Base-by-base conservation (phyloP, 1,140 invertebrate genomes). In the Cepaea nemoralis region DNA sequence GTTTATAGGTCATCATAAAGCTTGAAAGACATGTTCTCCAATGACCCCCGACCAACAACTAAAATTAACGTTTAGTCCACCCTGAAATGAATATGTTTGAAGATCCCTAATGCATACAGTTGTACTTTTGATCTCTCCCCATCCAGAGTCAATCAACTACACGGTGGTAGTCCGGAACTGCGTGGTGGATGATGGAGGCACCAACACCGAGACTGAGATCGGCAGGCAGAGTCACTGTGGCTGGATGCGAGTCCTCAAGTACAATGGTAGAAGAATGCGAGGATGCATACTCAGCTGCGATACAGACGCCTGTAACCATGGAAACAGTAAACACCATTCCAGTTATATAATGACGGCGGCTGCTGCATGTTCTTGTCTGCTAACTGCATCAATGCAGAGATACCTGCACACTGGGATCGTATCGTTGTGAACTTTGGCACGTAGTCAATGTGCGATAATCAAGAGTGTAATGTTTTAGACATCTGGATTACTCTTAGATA, bases 261-360 rank as follows among this genome's bases (percentile, higher is more conserved):
- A 86, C 75, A 84, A 89, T 40, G 85, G 84, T 10, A 82, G 83
- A 35, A 74, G 85, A 39, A 88, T 89, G 86, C 69, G 84, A 6
- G 93, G 93, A 19, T 94, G 93, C 82, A 92, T 94, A 45, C 86
- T 94, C 1, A 93, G 93, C 1, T 94, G 94, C 87, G 91, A 93
- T 80, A 88, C 87, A 37, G 92, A 93, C 85, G 93, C 92, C 5
- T 93, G 93, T 83, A 93, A 93, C 83, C 50, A 73, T 22, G 91
- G 67, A 27, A 77, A 63, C 75, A 77, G 74, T 31, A 40, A 33
- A 5, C 8, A 6, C 33, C 0, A n/a, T 31, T 31, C 27, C 16
- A 16, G 27, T 31, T n/a, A 63, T 31, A 6, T 63, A 27, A 63
- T 19, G 6, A 63, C 22, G 2, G n/a, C 27, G 16, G 33, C n/a